Conservation (phyloP, 30 jellyfish, hydroid and myxozoan species). For the Pelagia noctiluca region DNA sequence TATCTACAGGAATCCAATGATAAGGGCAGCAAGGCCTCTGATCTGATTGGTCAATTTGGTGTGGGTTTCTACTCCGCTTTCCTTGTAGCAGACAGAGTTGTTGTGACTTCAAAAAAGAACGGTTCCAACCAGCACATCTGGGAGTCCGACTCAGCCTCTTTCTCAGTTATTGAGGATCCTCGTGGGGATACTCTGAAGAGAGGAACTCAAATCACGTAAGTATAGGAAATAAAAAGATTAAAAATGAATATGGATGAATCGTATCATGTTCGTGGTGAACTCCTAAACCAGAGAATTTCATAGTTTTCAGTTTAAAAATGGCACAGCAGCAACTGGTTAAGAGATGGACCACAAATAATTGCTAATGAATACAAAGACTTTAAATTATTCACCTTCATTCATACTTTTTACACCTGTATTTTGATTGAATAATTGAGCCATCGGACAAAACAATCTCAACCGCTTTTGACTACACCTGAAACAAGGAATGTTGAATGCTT, state of each 20-base stretch:
- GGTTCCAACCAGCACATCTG: conserved; percentile 97
- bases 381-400: too few species aligned
- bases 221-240: neutral
- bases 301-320: too few species aligned
- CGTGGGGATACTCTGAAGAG: conserved; percentile 99
- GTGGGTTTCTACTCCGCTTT: conserved; percentile 99
- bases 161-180: conserved; percentile 98
- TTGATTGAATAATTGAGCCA: too few species aligned
- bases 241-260: neutral
- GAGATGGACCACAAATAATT: too few species aligned
- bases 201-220: conserved; percentile 98
- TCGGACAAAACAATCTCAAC: too few species aligned
- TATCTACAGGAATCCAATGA: conserved; percentile 66
- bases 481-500: too few species aligned
- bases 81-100: conserved; percentile 99
- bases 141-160: conserved; percentile 98
- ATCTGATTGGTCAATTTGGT: conserved; percentile 99
- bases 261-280: neutral
- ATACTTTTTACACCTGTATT: too few species aligned
- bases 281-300: too few species aligned
- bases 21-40: conserved; percentile 78
- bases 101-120: conserved; percentile 95
- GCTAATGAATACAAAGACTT: too few species aligned
- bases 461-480: too few species aligned
- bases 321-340: too few species aligned